These are phyloP conservation scores for Cephalopterus ornatus DNA, from an alignment of 2,113 vertebrate species.

Conservation along the genomic window DNA sequence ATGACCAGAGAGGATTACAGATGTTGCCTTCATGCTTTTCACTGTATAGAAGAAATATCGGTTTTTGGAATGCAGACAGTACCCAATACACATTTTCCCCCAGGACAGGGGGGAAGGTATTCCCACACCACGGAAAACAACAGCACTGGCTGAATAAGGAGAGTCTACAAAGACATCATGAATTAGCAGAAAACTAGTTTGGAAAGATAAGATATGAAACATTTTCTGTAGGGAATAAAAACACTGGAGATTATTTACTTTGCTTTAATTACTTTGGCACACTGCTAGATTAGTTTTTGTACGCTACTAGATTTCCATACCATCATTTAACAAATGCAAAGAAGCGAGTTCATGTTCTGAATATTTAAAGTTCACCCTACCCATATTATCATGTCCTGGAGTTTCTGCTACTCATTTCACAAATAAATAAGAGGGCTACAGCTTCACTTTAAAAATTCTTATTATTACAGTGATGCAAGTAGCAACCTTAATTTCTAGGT, in stretches of 20 bases:
- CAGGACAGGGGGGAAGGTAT: neutral
- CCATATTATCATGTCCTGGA: slow-evolving; percentile 3
- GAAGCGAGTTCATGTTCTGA: slow-evolving; percentile 60
- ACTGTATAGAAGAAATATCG: neutral
- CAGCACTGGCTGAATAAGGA: slow-evolving; percentile 9
- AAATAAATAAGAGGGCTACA: neutral
- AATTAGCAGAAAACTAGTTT: slow-evolving; percentile 70
- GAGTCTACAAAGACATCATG: slow-evolving; percentile 56
- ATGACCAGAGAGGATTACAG: neutral
- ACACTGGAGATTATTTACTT: slow-evolving; percentile 80
- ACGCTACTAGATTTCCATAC: slow-evolving; percentile 64
- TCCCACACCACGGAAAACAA: neutral
- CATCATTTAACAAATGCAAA: slow-evolving; percentile 70
- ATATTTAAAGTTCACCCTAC: slow-evolving; percentile 59
- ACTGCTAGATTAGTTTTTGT: slow-evolving; percentile 75
- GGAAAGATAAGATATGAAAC: slow-evolving; percentile 76
- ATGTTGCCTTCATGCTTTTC: neutral
- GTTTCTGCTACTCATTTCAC: slow-evolving; percentile 12
- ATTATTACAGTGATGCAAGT: neutral
- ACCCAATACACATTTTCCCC: fast-evolving
- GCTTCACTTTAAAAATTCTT: neutral
- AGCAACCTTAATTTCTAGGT: neutral
- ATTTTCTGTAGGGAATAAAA: slow-evolving; percentile 74
- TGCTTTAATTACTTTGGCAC: slow-evolving; percentile 77
- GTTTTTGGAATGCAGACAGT: neutral